Percentiles rank a stretch among this genome's conserved stretches.
These are phyloP conservation scores for Octopus bimaculoides DNA, from an alignment of 1,140 invertebrate genomes.

Conservation along the genomic window DNA sequence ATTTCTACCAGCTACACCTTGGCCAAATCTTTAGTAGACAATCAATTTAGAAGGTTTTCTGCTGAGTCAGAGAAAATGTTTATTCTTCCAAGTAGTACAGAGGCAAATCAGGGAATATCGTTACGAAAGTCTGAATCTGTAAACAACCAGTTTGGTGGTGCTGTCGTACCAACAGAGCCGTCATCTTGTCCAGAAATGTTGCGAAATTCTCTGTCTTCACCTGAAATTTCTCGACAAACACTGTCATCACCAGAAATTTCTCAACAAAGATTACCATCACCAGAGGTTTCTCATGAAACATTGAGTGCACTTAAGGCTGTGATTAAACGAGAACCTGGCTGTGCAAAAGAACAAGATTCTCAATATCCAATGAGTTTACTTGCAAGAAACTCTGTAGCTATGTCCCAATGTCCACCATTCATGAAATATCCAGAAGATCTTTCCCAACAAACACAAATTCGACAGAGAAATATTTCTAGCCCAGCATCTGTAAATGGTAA, in stretches of 20 bases:
- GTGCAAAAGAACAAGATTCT: not conserved
- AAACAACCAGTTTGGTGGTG: not conserved
- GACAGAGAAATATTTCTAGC: not conserved
- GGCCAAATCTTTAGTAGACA: not conserved
- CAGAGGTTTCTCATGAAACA: constrained; percentile 6
- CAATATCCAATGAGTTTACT: constrained; percentile 1
- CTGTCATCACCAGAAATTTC: not conserved
- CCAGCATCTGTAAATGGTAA: constrained; percentile 18
- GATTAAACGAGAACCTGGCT: constrained; percentile 10
- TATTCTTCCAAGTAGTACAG: not conserved
- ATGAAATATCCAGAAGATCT: constrained; percentile 2
- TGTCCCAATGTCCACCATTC: not conserved
- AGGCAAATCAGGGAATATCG: not conserved
- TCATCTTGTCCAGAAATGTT: constrained; percentile 4
- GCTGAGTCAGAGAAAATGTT: not conserved
- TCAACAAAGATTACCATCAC: not conserved
- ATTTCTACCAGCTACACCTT: constrained; percentile 4
- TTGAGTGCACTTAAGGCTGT: constrained; percentile 10
- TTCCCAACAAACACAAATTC: not conserved
- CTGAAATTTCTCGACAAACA: constrained; percentile 1
- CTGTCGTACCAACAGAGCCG: not conserved
- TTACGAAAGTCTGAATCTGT: not conserved
- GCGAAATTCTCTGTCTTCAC: not conserved
- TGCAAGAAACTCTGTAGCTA: not conserved
- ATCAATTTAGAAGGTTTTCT: not conserved